Evolutionary conservation across 1,140 invertebrate species (phyloP).

Genomic region (Babylonia areolata): DNA sequence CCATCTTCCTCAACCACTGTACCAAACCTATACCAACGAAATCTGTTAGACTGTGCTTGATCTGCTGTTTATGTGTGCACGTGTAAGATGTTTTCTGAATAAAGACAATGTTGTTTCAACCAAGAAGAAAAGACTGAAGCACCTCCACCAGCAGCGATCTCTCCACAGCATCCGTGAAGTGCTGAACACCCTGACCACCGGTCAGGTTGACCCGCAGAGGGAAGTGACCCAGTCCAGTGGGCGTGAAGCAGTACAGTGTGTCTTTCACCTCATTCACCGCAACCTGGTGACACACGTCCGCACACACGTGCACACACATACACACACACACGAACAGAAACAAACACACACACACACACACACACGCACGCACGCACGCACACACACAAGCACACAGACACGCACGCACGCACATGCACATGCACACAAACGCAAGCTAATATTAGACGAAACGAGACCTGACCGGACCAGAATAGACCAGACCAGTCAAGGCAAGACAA

Average conservation of each 20-base stretch:
- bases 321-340: not conserved
- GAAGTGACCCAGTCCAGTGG: conserved; percentile 27
- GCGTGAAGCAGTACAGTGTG: conserved; percentile 41
- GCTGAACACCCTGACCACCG: not conserved
- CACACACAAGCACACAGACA: not conserved
- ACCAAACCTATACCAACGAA: too few relatives aligned
- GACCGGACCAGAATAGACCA: too few relatives aligned
- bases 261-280: not conserved
- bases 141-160: conserved; percentile 41
- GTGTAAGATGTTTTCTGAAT: too few relatives aligned
- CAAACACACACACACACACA: too few relatives aligned
- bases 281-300: conserved; percentile 17
- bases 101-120: too few relatives aligned
- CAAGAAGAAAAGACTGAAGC: too few relatives aligned
- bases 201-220: conserved; percentile 39
- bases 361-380: not conserved
- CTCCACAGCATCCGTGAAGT: conserved; percentile 39
- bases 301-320: not conserved
- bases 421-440: not conserved
- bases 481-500: too few relatives aligned
- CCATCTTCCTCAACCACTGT: too few relatives aligned
- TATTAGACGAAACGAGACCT: not conserved
- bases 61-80: too few relatives aligned
- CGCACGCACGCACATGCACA: not conserved
- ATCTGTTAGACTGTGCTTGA: too few relatives aligned